Conservation (phyloP, 2,888 invertebrate species). For the Protonemura montana region DNA sequence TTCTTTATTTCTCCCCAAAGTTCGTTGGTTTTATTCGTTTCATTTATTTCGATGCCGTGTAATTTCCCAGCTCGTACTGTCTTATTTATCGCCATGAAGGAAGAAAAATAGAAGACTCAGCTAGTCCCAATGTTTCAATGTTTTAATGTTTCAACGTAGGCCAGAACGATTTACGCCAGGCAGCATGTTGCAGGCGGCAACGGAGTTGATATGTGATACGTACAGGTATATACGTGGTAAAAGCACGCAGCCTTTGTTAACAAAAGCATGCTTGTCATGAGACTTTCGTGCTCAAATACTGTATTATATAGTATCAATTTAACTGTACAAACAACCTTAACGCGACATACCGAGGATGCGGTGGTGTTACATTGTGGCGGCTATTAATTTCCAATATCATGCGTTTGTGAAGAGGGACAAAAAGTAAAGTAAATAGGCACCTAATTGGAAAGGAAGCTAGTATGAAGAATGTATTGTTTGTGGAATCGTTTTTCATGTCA, state of each 20-base stretch:
- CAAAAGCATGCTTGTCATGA: background rate
- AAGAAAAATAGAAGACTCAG: background rate
- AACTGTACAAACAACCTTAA: background rate
- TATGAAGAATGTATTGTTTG: background rate
- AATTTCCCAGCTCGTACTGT: constrained; percentile 27
- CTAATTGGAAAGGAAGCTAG: background rate
- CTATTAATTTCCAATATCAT: background rate
- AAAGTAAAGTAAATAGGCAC: background rate
- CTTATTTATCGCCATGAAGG: constrained; percentile 25
- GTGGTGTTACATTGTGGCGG: background rate
- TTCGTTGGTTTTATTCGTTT: constrained; percentile 29
- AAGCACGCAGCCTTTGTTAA: background rate
- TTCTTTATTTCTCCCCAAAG: constrained; percentile 14
- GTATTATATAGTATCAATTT: constrained; percentile 22
- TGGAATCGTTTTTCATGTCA: background rate
- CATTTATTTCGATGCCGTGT: constrained; percentile 27
- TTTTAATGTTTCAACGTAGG: background rate
- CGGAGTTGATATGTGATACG: background rate
- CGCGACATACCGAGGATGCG: background rate
- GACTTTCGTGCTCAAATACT: constrained; percentile 2
- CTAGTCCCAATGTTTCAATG: constrained; percentile 30
- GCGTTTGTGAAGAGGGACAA: background rate
- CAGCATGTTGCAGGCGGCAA: too few relatives aligned
- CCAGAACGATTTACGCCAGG: background rate
- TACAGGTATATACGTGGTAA: background rate